These are phyloP conservation scores for Drosophila seguyi DNA, from an alignment of 1,140 invertebrate genomes.

Conservation along the genomic window DNA sequence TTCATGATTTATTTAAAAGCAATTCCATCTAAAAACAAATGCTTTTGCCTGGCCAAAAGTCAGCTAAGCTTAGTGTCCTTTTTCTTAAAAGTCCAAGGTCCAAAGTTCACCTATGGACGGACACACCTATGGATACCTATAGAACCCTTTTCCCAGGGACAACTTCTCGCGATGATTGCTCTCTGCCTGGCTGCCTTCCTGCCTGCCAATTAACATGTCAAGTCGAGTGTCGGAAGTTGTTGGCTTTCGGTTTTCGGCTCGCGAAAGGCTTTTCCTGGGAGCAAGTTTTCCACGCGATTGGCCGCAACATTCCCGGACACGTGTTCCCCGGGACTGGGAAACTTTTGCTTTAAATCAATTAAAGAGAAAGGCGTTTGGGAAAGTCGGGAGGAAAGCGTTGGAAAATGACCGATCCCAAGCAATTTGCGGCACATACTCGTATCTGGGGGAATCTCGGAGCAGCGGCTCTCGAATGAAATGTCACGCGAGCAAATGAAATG, in stretches of 20 bases:
- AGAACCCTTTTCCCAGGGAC: not conserved
- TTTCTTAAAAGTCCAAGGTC: not conserved
- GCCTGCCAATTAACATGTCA: slow-evolving; percentile 78
- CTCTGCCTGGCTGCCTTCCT: slow-evolving; percentile 27
- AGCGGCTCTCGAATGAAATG: slow-evolving; percentile 71
- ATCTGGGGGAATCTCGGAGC: slow-evolving; percentile 55
- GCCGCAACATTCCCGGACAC: slow-evolving; percentile 44
- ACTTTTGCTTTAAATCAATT: slow-evolving; percentile 58
- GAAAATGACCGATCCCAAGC: slow-evolving; percentile 40
- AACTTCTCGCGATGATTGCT: slow-evolving; percentile 10
- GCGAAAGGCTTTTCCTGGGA: slow-evolving; percentile 55
- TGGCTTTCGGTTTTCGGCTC: slow-evolving; percentile 60
- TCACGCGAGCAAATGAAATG: slow-evolving; percentile 78
- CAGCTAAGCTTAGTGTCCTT: too few relatives aligned
- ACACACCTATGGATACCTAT: not conserved
- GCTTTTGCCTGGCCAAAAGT: not conserved
- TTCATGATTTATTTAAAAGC: not conserved
- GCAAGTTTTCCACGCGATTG: slow-evolving; percentile 55
- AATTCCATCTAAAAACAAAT: not conserved
- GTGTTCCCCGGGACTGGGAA: slow-evolving; percentile 21
- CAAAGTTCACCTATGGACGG: not conserved
- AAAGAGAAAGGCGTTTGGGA: slow-evolving; percentile 5
- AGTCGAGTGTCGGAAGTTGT: slow-evolving; percentile 75
- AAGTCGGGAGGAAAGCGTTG: not conserved
- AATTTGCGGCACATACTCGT: slow-evolving; percentile 43